These are phyloP conservation scores for Hyles lineata DNA, from an alignment of 2,888 invertebrate genomes.

Conservation along the genomic window DNA sequence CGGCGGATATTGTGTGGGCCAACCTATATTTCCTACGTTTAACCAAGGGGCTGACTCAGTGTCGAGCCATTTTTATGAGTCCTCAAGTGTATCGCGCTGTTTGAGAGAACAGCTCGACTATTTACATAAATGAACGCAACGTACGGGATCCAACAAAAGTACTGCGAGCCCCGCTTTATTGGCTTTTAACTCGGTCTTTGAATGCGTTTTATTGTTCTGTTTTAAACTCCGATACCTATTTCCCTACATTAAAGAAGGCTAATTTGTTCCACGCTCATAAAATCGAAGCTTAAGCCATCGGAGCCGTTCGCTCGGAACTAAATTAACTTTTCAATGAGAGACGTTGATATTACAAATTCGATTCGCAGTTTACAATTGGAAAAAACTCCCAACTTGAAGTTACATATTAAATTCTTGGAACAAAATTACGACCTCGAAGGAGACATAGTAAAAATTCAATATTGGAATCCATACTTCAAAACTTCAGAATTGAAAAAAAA, in stretches of 20 bases:
- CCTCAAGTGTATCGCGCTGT: slow-evolving; percentile 51
- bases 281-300: slow-evolving; percentile 15
- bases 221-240: slow-evolving; percentile 25
- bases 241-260: slow-evolving; percentile 24
- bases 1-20: slow-evolving; percentile 34
- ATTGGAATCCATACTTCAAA: slow-evolving; percentile 80
- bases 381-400: slow-evolving; percentile 39
- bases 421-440: slow-evolving; percentile 55
- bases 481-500: slow-evolving; percentile 71
- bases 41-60: slow-evolving; percentile 23
- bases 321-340: slow-evolving; percentile 20
- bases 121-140: slow-evolving; percentile 56
- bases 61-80: slow-evolving; percentile 46
- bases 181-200: slow-evolving; percentile 47
- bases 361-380: slow-evolving; percentile 22
- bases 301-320: background rate
- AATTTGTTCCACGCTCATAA: slow-evolving; percentile 24
- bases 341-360: slow-evolving; percentile 26
- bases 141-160: slow-evolving; percentile 38
- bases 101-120: slow-evolving; percentile 50
- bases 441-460: slow-evolving; percentile 78
- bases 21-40: slow-evolving; percentile 37
- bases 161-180: slow-evolving; percentile 52
- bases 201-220: slow-evolving; percentile 40
- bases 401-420: slow-evolving; percentile 59